Evolutionary conservation across 1,140 invertebrate species (phyloP), one percentile per base, ranked within the genome.

Genomic region (Macrotrachela quadricornifera): DNA sequence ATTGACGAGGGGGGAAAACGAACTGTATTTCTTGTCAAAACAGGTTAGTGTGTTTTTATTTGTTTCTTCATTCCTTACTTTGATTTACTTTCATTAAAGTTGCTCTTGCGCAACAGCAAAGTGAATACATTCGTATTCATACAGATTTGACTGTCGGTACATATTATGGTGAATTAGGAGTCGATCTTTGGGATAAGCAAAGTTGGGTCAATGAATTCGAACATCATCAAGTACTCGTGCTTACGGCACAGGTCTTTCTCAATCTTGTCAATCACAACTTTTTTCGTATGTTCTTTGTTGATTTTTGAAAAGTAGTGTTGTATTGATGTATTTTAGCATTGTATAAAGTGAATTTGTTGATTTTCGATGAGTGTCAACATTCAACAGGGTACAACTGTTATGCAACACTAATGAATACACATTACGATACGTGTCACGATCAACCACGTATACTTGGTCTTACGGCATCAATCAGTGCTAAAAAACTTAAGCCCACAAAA

Each of bases 161-260:
- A 46, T 76, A 74, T 53, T 70, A 50, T 18, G 54, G 51, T 6
- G 57, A 59, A 13, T 37, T 54, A 38, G 46, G 46, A 14, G 48
- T 57, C 16, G 21, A 30, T 30, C 13, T 41, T 9, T 59, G 58
- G 61, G 41, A 85, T 64, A 71, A 68, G 46, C 58, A 64, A 0
- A 67, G 76, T 62, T 88, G 82, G 83, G 49, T 67, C 3, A 36
- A 54, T 2, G 75, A 85, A 66, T 72, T 85, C 38, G 57, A 71
- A 36, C 61, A 75, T 38, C 45, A 59, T 39, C 56, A 59, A 54
- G 78, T 94, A 13, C 58, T 94, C 10, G 79, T 94, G 0, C 80
- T 88, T 75, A 87, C 83, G 0, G 71, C 78, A 41, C 79, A 88
- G 65, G 80, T 92, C 49, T 78, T 94, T 49, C 58, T 78, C 1